A percentile compares a stretch with the other conserved stretches of the same genome.
Conservation (phyloP, 2,113 vertebrate species). For the Elachura formosa region DNA sequence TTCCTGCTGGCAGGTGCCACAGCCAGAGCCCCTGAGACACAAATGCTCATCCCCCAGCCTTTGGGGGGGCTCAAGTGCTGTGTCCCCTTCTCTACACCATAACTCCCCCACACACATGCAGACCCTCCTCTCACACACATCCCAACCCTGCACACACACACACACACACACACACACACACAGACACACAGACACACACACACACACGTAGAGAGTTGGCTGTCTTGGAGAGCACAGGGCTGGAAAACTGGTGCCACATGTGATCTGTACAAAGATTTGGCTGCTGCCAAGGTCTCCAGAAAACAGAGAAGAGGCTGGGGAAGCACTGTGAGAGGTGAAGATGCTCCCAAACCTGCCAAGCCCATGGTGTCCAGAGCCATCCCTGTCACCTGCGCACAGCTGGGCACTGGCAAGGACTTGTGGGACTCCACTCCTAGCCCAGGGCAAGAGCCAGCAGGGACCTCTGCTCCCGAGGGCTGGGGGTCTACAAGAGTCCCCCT, state of each 20-base stretch:
- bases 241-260: neutral
- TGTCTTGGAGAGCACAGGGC: neutral
- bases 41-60: accelerated
- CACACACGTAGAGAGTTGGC: too few relatives aligned
- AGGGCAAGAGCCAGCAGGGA: neutral
- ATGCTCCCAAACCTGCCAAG: neutral
- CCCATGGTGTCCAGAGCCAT: neutral
- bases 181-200: neutral
- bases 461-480: neutral
- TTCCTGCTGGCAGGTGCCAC: neutral
- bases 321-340: neutral
- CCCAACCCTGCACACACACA: neutral
- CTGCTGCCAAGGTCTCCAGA: neutral
- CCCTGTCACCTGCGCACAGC: neutral
- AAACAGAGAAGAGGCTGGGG: neutral
- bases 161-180: neutral
- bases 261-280: neutral
- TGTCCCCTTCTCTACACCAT: neutral
- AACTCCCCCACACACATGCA: neutral
- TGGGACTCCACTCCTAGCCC: neutral
- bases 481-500: neutral
- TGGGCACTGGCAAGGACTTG: accelerated
- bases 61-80: neutral
- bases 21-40: neutral
- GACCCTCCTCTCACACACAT: neutral